Evolutionary conservation across 1,140 invertebrate genomes (phyloP).

Genomic region (Drosophila carrolli): DNA sequence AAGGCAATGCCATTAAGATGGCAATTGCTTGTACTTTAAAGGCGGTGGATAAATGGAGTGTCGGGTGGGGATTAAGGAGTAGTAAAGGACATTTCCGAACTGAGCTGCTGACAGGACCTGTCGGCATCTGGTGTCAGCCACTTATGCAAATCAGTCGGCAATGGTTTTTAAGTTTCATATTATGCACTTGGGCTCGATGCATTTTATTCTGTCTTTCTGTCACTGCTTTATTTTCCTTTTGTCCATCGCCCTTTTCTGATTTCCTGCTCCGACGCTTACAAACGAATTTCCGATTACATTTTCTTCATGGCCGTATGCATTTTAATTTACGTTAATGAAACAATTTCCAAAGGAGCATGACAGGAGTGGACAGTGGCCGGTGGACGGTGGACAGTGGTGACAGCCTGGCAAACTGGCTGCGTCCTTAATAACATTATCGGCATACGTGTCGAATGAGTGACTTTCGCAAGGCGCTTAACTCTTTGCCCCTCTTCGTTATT

Average conservation of each 20-base stretch:
- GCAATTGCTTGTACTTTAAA: conserved; percentile 22
- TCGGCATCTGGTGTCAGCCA: conserved; percentile 60
- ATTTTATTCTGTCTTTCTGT: conserved; percentile 2
- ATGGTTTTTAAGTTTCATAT: conserved; percentile 73
- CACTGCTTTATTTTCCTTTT: conserved; percentile 5
- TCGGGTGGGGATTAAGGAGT: not conserved
- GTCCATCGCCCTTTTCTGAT: conserved; percentile 5
- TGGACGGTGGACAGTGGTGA: conserved; percentile 28
- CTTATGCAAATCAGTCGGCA: conserved; percentile 77
- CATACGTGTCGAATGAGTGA: conserved; percentile 72
- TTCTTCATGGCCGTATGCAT: conserved; percentile 68
- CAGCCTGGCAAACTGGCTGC: conserved; percentile 46
- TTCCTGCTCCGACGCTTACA: conserved; percentile 52
- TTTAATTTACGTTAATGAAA: conserved; percentile 81
- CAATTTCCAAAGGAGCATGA: conserved; percentile 58
- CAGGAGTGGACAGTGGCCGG: conserved; percentile 4
- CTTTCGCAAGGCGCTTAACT: conserved; percentile 46
- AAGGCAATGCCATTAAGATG: conserved; percentile 18
- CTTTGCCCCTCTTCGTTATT: conserved; percentile 2
- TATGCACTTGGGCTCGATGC: conserved; percentile 52
- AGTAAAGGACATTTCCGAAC: not conserved
- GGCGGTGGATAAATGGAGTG: conserved; percentile 7
- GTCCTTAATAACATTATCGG: conserved; percentile 75
- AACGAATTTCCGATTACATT: conserved; percentile 78
- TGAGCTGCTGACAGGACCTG: conserved; percentile 32